phyloP scores from a whole-genome alignment of 2,797 vertebrate species.

The Champsocephalus gunnari region DNA sequence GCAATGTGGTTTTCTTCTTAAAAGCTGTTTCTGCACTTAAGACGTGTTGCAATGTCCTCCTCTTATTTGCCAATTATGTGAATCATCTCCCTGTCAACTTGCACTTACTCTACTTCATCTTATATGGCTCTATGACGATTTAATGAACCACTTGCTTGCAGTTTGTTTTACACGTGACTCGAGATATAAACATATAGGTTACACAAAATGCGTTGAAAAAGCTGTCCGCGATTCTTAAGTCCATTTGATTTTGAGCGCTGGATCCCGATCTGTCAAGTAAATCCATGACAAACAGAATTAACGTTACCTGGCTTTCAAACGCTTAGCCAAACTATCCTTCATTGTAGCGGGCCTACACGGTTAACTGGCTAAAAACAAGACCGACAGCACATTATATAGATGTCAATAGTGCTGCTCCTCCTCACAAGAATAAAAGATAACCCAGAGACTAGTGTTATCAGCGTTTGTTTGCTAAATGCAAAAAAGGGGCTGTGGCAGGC shows the following conservation, averaged over 20 bases:
- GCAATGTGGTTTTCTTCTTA: not conserved
- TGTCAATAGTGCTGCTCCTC: conserved; percentile 1
- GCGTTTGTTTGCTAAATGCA: conserved; percentile 53
- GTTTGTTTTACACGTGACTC: not conserved
- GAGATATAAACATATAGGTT: not conserved
- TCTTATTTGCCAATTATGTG: conserved; percentile 21
- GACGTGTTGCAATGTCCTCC: conserved; percentile 39
- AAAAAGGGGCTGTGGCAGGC: conserved; percentile 42
- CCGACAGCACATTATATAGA: conserved; percentile 9
- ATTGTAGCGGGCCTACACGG: conserved; percentile 65
- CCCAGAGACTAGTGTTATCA: conserved; percentile 1
- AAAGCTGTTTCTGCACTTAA: not conserved
- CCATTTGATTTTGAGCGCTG: not conserved
- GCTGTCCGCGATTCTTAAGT: not conserved
- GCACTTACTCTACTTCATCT: conserved; percentile 14
- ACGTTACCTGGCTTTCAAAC: conserved; percentile 62
- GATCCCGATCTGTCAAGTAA: conserved; percentile 46
- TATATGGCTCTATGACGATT: not conserved
- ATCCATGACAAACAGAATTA: conserved; percentile 57
- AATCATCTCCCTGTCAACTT: conserved; percentile 37
- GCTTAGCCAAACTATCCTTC: conserved; percentile 56
- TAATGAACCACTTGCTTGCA: conserved; percentile 1
- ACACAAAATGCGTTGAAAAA: not conserved
- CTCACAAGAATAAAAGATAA: not conserved
- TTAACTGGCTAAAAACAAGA: conserved; percentile 50